Conservation (phyloP, 1,140 invertebrate species). For the Drepana arcuata region DNA sequence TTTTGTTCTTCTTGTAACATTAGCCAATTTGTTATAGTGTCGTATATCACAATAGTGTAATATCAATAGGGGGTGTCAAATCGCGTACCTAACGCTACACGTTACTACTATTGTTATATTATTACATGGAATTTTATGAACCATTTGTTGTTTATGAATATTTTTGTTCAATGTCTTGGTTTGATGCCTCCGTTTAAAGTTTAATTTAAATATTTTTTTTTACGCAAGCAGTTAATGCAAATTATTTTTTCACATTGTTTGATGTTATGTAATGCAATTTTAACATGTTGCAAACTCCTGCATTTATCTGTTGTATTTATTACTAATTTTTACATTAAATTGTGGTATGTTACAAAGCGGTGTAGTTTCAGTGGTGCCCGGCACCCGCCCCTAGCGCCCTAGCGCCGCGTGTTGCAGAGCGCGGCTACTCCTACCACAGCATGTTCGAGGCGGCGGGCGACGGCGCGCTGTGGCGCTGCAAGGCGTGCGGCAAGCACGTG, state of each 20-base stretch:
- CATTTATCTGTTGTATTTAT: conserved; percentile 75
- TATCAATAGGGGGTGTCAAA: conserved; percentile 68
- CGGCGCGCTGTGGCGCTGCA: conserved; percentile 82
- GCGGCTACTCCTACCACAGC: conserved; percentile 81
- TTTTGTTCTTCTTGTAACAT: conserved; percentile 67
- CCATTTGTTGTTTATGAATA: conserved; percentile 69
- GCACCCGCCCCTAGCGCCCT: conserved; percentile 37
- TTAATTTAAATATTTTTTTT: conserved; percentile 70
- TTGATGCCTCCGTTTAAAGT: conserved; percentile 69
- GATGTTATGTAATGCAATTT: conserved; percentile 73
- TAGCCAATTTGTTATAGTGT: conserved; percentile 70
- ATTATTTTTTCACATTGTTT: conserved; percentile 71
- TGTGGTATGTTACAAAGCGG: conserved; percentile 73
- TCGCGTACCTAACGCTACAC: conserved; percentile 55
- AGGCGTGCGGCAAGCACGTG: conserved; percentile 86
- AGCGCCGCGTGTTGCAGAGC: conserved; percentile 35
- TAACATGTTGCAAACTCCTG: conserved; percentile 72
- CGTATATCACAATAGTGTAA: conserved; percentile 67
- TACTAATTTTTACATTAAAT: conserved; percentile 75
- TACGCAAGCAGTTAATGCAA: conserved; percentile 71
- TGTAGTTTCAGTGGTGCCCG: conserved; percentile 68
- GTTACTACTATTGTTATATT: conserved; percentile 61
- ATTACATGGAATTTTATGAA: conserved; percentile 67
- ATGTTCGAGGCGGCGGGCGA: conserved; percentile 82
- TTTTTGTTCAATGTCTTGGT: conserved; percentile 63